Evolutionary conservation across 1,140 invertebrate species (phyloP).

Genomic region (Megalopta genalis): DNA sequence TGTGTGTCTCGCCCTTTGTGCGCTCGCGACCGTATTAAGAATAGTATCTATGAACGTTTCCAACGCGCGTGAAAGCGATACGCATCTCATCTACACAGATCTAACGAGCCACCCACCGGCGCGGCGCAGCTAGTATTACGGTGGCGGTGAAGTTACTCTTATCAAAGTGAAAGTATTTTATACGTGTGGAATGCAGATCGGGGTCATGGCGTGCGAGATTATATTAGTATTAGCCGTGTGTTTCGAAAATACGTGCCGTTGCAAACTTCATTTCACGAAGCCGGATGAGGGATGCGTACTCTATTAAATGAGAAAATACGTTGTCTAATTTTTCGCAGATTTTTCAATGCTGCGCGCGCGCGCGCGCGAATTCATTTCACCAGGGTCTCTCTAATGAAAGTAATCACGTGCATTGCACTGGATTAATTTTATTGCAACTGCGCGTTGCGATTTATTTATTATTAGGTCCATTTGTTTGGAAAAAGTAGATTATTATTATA

Average conservation of each 20-base stretch:
- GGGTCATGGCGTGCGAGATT: background rate
- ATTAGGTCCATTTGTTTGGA: no score
- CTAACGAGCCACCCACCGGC: no score
- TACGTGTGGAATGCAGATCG: background rate
- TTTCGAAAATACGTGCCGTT: background rate
- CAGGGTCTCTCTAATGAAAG: background rate
- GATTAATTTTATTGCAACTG: background rate
- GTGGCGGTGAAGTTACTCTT: slow-evolving; percentile 10
- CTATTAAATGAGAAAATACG: background rate
- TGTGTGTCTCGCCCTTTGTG: no score
- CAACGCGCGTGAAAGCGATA: slow-evolving; percentile 3
- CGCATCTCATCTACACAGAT: slow-evolving; percentile 12
- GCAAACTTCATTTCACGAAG: background rate
- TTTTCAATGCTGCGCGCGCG: background rate
- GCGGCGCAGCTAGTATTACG: slow-evolving; percentile 8
- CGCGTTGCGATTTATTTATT: no score
- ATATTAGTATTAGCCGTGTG: background rate
- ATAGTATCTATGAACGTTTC: slow-evolving; percentile 3
- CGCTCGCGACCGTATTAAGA: background rate
- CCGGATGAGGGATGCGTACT: background rate
- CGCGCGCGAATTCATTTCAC: background rate
- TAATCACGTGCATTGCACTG: background rate
- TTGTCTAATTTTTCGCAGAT: background rate
- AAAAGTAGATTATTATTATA: no score
- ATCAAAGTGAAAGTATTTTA: slow-evolving; percentile 25